Conservation (phyloP, 1,140 invertebrate genomes). For the Oryctes rhinoceros region DNA sequence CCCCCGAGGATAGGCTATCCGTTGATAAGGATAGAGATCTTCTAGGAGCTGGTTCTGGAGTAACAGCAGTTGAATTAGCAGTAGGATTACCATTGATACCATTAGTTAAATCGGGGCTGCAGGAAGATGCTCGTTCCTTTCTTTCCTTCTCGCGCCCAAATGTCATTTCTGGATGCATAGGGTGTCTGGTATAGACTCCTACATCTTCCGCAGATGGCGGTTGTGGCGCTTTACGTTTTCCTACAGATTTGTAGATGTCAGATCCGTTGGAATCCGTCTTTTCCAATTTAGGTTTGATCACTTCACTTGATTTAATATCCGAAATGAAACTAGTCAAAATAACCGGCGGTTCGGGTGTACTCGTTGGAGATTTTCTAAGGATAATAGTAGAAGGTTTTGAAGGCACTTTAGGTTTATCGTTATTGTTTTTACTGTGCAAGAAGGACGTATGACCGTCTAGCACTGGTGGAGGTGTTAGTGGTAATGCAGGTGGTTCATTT, state of each 20-base stretch:
- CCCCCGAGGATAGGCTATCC: slow-evolving; percentile 67
- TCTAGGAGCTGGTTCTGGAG: slow-evolving; percentile 70
- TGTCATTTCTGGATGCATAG: slow-evolving; percentile 64
- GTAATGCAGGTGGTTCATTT: slow-evolving; percentile 70
- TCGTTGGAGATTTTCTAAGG: slow-evolving; percentile 49
- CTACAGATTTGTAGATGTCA: slow-evolving; percentile 55
- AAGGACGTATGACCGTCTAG: slow-evolving; percentile 70
- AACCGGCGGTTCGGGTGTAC: not conserved
- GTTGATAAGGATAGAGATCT: slow-evolving; percentile 76
- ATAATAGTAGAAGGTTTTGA: slow-evolving; percentile 65
- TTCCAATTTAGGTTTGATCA: slow-evolving; percentile 56
- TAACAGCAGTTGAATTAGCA: not conserved
- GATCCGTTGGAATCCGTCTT: slow-evolving; percentile 67
- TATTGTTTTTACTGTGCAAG: slow-evolving; percentile 68
- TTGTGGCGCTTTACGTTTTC: slow-evolving; percentile 70
- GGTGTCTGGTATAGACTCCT: slow-evolving; percentile 52
- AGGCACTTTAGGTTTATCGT: slow-evolving; percentile 72
- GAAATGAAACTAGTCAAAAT: slow-evolving; percentile 52
- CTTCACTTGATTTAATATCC: not conserved
- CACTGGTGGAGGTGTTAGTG: slow-evolving; percentile 69
- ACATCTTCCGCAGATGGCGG: slow-evolving; percentile 68
- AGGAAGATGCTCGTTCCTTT: slow-evolving; percentile 64
- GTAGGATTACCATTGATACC: not conserved
- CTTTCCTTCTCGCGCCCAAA: slow-evolving; percentile 32
- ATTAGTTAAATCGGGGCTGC: slow-evolving; percentile 50